Evolutionary conservation across 2,797 vertebrate species (phyloP).

Genomic region (Ctenosaura bakeri): DNA sequence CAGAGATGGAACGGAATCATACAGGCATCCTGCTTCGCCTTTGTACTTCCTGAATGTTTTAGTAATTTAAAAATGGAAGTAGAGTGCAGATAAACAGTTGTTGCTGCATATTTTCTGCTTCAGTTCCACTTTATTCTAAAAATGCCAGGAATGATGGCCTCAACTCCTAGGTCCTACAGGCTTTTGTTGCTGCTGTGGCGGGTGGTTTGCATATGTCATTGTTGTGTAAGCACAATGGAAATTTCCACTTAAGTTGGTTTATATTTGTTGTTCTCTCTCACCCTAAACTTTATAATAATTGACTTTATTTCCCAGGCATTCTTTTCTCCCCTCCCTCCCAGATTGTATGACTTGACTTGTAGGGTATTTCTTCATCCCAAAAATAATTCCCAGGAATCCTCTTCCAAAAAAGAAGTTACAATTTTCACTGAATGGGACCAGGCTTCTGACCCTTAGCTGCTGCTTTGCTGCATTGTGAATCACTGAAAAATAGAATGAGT

Average conservation of each 20-base stretch:
- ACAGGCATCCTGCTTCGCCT: not conserved
- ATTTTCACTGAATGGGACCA: no score
- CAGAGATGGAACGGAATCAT: not conserved
- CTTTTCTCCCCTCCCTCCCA: not conserved
- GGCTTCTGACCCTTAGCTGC: no score
- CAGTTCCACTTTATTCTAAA: slow-evolving; percentile 32
- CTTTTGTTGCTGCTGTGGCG: slow-evolving; percentile 11
- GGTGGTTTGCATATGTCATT: slow-evolving; percentile 25
- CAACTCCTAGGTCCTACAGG: slow-evolving; percentile 22
- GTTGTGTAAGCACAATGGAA: slow-evolving; percentile 17
- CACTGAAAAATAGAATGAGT: no score
- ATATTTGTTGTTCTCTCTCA: not conserved
- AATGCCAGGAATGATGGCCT: slow-evolving; percentile 67
- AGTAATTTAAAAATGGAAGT: slow-evolving; percentile 28
- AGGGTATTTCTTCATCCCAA: no score
- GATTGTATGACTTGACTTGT: no score
- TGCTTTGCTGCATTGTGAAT: no score
- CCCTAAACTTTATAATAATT: not conserved
- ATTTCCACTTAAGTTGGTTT: not conserved
- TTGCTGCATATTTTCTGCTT: slow-evolving; percentile 42
- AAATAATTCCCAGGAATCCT: no score
- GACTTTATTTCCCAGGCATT: slow-evolving; percentile 34
- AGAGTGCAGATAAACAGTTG: not conserved
- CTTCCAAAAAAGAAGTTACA: no score
- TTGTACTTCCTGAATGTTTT: not conserved